Percentiles rank a stretch among this genome's conserved stretches.
phyloP scores from a whole-genome alignment of 2,888 invertebrate genomes.

The Megamerina dolium region DNA sequence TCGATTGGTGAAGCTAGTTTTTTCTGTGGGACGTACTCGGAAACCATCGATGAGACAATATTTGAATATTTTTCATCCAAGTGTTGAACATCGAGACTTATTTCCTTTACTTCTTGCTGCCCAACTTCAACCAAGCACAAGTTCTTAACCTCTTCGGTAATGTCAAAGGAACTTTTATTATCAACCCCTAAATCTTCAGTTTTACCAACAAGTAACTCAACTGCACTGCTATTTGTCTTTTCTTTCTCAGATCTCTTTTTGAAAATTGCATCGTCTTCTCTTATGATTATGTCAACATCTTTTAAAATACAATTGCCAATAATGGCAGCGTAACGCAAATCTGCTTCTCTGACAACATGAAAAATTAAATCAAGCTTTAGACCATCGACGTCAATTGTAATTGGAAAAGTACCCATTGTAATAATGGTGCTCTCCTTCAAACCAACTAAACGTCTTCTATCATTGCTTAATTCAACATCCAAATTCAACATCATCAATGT shows the following conservation, averaged over 20 bases:
- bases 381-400: not conserved
- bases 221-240: not conserved
- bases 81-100: conserved; percentile 4
- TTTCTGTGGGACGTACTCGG: no score
- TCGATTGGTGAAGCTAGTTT: conserved; percentile 16
- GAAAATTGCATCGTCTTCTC: not conserved
- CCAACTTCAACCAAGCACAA: no score
- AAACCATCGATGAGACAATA: conserved; percentile 5
- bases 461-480: not conserved
- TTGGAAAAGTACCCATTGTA: conserved; percentile 3
- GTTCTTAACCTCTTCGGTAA: no score
- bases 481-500: not conserved
- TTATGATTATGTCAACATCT: conserved; percentile 1
- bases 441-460: not conserved
- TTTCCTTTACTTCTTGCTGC: no score
- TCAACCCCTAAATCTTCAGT: no score
- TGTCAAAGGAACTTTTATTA: no score
- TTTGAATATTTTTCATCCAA: conserved; percentile 10
- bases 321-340: conserved; percentile 2
- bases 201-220: no score
- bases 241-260: not conserved
- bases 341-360: conserved; percentile 4
- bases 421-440: not conserved
- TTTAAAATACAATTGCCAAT: conserved; percentile 1
- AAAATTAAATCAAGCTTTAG: conserved; percentile 4